phyloP scores from a whole-genome alignment of 2,797 vertebrate genomes.

The Characodon lateralis region DNA sequence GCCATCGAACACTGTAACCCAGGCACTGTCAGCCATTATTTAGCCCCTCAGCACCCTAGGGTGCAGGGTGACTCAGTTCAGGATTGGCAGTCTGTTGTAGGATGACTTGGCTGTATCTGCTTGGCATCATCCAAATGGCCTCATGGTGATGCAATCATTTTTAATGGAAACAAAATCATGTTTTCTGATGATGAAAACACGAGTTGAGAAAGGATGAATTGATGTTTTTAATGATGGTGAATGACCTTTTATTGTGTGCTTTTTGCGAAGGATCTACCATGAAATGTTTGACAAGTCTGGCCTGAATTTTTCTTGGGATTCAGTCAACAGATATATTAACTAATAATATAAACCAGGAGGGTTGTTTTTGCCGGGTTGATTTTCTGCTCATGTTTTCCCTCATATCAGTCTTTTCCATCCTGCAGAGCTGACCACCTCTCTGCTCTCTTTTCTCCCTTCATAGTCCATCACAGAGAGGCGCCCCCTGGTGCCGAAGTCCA shows the following conservation, averaged over 20 bases:
- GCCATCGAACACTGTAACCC: background rate
- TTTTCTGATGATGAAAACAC: background rate
- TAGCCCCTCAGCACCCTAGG: slow-evolving; percentile 14
- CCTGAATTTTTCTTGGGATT: background rate
- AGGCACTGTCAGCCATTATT: slow-evolving; percentile 29
- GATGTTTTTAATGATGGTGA: too few relatives aligned
- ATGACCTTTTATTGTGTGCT: too few relatives aligned
- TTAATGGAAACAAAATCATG: background rate
- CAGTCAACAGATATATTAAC: background rate
- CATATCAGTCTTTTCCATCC: background rate
- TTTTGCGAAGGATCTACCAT: background rate
- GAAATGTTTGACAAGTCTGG: background rate
- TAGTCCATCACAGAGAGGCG: slow-evolving; percentile 81
- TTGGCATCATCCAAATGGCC: slow-evolving; percentile 11
- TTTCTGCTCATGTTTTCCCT: background rate
- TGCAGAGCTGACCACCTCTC: background rate
- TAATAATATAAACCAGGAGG: too few relatives aligned
- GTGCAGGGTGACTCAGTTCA: slow-evolving; percentile 38
- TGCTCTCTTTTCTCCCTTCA: background rate
- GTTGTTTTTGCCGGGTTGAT: background rate
- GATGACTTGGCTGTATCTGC: slow-evolving; percentile 41
- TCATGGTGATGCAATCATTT: background rate
- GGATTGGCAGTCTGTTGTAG: slow-evolving; percentile 18
- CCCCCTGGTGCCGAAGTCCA: slow-evolving; percentile 80
- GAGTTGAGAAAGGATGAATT: background rate